Evolutionary conservation across 2,113 vertebrate species (phyloP).

Genomic region (Gadus macrocephalus): DNA sequence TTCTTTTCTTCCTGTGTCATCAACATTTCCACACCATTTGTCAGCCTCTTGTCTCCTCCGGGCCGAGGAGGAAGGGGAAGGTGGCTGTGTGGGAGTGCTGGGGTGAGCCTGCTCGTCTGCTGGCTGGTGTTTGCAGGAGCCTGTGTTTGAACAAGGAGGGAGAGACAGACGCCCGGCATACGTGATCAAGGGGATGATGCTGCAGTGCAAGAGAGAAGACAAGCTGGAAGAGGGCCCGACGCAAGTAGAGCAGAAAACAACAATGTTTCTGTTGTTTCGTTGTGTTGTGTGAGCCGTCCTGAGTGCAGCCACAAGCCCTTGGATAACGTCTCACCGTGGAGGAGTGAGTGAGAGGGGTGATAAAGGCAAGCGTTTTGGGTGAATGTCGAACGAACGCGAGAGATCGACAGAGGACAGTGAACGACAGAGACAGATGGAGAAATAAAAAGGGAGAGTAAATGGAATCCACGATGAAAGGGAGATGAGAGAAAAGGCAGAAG

Average conservation of each 20-base stretch:
- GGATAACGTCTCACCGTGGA: not conserved
- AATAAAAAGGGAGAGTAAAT: slow-evolving; percentile 10
- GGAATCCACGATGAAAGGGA: slow-evolving; percentile 18
- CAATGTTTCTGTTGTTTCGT: slow-evolving; percentile 10
- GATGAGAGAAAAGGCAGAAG: not conserved
- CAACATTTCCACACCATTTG: slow-evolving; percentile 39
- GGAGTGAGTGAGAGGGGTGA: not conserved
- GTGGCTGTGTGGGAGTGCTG: too few species aligned
- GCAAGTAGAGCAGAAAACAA: slow-evolving; percentile 7
- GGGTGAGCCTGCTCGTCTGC: too few species aligned
- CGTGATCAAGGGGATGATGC: too few species aligned
- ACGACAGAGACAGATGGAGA: slow-evolving; percentile 1
- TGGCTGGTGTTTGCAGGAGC: too few species aligned
- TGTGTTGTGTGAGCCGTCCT: not conserved
- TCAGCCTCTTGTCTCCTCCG: not conserved
- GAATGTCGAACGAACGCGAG: not conserved
- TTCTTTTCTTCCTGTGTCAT: slow-evolving; percentile 20
- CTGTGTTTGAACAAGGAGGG: too few species aligned
- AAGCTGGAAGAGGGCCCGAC: not conserved
- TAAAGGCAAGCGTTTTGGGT: not conserved
- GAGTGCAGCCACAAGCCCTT: not conserved
- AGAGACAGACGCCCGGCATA: too few species aligned
- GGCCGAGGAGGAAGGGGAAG: too few species aligned
- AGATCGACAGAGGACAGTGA: not conserved
- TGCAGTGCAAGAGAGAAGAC: too few species aligned